A percentile compares a stretch with the other conserved stretches of the same genome.
Conservation (phyloP, 2,888 invertebrate genomes). For the Campoplex capitator region DNA sequence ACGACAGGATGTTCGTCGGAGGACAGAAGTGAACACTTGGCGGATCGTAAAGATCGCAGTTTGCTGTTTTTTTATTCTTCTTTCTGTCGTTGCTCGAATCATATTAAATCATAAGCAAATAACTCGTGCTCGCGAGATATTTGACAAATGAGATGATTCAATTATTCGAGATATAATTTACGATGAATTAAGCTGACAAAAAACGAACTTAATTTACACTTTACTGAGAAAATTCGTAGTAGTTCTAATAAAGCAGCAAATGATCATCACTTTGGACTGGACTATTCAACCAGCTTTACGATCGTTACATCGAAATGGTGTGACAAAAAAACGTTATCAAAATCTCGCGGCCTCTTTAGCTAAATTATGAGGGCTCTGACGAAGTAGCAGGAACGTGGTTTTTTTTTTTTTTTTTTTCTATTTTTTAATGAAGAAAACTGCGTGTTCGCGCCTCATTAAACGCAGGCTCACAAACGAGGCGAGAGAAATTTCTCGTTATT, state of each 20-base stretch:
- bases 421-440: constrained; percentile 1
- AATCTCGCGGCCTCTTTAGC: constrained; percentile 4
- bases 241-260: too few species aligned
- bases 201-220: too few species aligned
- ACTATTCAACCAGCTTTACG: not conserved
- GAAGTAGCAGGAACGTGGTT: not conserved
- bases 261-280: not conserved
- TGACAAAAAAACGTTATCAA: not conserved
- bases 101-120: constrained; percentile 1
- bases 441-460: constrained; percentile 8
- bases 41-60: constrained; percentile 23
- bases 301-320: not conserved
- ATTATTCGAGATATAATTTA: not conserved
- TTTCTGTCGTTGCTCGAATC: constrained; percentile 15
- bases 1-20: constrained; percentile 56
- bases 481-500: constrained; percentile 29
- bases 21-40: constrained; percentile 27
- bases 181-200: not conserved
- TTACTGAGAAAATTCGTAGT: too few species aligned
- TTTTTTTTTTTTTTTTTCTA: too few species aligned
- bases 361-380: not conserved
- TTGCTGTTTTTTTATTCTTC: not conserved
- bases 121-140: not conserved
- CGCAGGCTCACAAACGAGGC: constrained; percentile 9
- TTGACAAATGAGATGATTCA: not conserved